Evolutionary conservation across 2,113 vertebrate genomes (phyloP), one percentile per base, ranked within the genome.

Genomic region (Pampusana beccarii): DNA sequence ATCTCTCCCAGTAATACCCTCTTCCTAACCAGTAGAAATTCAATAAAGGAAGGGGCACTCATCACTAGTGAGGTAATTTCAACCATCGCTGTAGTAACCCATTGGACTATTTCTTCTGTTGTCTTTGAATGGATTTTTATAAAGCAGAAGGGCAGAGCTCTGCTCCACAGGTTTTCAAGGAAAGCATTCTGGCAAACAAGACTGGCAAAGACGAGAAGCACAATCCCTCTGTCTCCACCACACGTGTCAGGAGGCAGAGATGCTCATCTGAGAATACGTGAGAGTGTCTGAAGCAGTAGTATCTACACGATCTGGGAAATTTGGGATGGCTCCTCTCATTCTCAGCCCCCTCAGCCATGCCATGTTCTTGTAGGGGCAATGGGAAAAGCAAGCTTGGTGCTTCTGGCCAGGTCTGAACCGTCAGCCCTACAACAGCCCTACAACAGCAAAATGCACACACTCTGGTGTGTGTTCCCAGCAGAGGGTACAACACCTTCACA

Each of bases 201-300:
- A 51, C 17, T 48, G 34, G 13, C 13, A 62, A 71, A 91, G 28
- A 16, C 10, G 7, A 75, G 18, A 26, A 89, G 16, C 21, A 51
- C 1, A 1, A 34, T 57, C 7, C 2, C 10, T 10, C 16, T 42
- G 33, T 36, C 31, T 15, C 5, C 29, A 61, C 4, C 13, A 40
- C 1, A 0, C 3, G 7, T 3, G 1, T 18, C 40, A 73, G 60
- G 36, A 64, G 28, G 36, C 11, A 20, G n/a, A 70, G 42, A n/a
- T 58, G 3, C 20, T 29, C 64, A 7, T 13, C 23, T 67, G 33
- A 29, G 19, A 56, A 40, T 14, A 17, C 0, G 0, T 57, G 26
- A 51, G 7, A 54, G 28, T 36, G 25, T 18, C 46, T 54, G 8
- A 86, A 65, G 29, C 23, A 46, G 25, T 19, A 58, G 5, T 7